Evolutionary conservation across 2,797 vertebrate genomes (phyloP).

Genomic region (Cynodonichthys magdalenae): DNA sequence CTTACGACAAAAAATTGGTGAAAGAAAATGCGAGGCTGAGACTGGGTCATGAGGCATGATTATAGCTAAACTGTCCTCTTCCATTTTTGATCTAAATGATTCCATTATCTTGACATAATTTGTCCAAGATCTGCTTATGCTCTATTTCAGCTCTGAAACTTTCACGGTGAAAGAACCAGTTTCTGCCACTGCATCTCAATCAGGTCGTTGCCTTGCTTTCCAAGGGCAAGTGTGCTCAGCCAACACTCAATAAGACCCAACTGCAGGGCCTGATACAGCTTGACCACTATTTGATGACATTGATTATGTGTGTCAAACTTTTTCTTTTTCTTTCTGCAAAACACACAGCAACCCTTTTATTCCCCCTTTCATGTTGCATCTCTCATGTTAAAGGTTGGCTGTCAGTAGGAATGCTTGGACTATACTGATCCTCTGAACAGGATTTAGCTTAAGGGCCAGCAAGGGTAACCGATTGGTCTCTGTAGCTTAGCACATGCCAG

Average conservation of each 20-base stretch:
- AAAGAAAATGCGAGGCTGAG: constrained; percentile 29
- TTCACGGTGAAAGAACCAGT: constrained; percentile 49
- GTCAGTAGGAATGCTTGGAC: constrained; percentile 31
- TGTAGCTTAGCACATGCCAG: constrained; percentile 52
- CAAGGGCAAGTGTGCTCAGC: constrained; percentile 57
- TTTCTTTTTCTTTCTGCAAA: background rate
- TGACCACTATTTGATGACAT: constrained; percentile 25
- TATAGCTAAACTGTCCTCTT: constrained; percentile 61
- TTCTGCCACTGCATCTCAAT: constrained; percentile 68
- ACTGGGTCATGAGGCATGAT: constrained; percentile 46
- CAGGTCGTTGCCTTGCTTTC: constrained; percentile 60
- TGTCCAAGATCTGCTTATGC: constrained; percentile 65
- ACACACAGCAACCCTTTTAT: background rate
- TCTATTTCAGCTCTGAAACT: constrained; percentile 45
- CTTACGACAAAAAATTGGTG: constrained; percentile 5
- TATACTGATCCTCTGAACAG: constrained; percentile 47
- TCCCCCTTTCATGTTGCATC: constrained; percentile 7
- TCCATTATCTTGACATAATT: constrained; percentile 75
- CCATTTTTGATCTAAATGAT: constrained; percentile 71
- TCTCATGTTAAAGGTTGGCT: constrained; percentile 38
- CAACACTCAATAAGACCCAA: constrained; percentile 25
- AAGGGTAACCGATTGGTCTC: constrained; percentile 69
- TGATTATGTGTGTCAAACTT: constrained; percentile 30
- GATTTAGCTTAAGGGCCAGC: constrained; percentile 45
- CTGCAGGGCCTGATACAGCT: background rate